These are phyloP conservation scores for Tangara arthus DNA, from an alignment of 2,797 vertebrate genomes.

Conservation along the genomic window DNA sequence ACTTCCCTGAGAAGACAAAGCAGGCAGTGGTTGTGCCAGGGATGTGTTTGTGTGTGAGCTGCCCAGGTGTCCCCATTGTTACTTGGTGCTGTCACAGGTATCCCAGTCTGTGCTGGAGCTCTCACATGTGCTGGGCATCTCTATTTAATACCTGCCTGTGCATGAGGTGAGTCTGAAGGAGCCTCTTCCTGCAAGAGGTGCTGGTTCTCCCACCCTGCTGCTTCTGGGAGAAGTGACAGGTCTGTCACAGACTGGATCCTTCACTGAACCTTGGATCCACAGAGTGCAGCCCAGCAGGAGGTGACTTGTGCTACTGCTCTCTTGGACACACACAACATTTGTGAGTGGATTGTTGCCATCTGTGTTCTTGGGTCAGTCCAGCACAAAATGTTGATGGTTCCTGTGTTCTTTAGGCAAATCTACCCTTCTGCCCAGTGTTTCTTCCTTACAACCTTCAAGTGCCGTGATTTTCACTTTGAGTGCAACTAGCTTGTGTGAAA, in stretches of 20 bases:
- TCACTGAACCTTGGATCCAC: rapidly evolving
- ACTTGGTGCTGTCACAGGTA: neutral
- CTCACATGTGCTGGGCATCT: neutral
- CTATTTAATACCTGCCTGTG: neutral
- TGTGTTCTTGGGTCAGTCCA: neutral
- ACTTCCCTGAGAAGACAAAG: neutral
- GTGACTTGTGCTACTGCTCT: neutral
- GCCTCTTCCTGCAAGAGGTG: neutral
- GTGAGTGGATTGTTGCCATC: neutral
- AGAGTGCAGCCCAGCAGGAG: neutral
- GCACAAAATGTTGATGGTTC: neutral
- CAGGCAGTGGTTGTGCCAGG: neutral
- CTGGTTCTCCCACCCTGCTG: neutral
- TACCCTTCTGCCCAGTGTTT: neutral
- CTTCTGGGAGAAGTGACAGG: neutral
- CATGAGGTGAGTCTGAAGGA: neutral
- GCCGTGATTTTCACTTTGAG: neutral
- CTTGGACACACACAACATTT: neutral
- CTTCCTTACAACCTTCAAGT: neutral
- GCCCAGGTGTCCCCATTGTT: neutral
- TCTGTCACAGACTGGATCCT: neutral
- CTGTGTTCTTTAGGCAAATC: neutral
- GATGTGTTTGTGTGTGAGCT: neutral
- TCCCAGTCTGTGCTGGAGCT: neutral
- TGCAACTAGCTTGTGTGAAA: neutral